Conservation (phyloP, 2,797 vertebrate species). For the Dermochelys coriacea region DNA sequence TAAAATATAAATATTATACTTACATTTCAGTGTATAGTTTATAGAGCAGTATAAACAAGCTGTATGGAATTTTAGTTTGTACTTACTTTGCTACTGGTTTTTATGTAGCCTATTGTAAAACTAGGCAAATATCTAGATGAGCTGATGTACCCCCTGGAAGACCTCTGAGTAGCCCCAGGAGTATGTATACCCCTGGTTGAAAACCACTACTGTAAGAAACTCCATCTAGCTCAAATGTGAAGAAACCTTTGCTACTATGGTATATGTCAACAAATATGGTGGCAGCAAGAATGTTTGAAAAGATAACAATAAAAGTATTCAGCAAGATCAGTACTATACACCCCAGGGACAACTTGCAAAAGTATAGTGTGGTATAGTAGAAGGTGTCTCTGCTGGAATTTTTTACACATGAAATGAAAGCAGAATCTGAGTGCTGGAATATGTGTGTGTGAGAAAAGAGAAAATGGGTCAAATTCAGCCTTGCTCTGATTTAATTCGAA, state of each 20-base stretch:
- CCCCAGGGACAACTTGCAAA: neutral
- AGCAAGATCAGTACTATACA: neutral
- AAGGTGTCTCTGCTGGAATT: neutral
- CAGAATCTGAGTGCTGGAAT: neutral
- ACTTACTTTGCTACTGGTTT: too few relatives aligned
- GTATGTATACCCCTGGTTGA: too few relatives aligned
- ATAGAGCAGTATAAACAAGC: too few relatives aligned
- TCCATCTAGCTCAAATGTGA: neutral
- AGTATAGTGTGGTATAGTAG: neutral
- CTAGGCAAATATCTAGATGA: too few relatives aligned
- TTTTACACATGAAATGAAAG: neutral
- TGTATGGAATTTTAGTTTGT: too few relatives aligned
- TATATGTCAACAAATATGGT: neutral
- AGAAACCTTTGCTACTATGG: neutral
- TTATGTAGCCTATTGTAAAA: too few relatives aligned
- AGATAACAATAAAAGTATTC: neutral
- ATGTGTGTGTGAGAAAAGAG: rapidly evolving
- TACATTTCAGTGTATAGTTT: too few relatives aligned
- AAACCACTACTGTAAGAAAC: neutral
- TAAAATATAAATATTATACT: too few relatives aligned
- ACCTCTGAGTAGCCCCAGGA: too few relatives aligned
- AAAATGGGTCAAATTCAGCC: neutral
- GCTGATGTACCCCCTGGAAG: too few relatives aligned
- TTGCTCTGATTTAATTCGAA: neutral
- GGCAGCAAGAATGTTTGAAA: neutral